Percentiles rank a stretch among this genome's conserved stretches.
Conservation (phyloP, 2,888 invertebrate genomes). For the Leptinotarsa haldemani region DNA sequence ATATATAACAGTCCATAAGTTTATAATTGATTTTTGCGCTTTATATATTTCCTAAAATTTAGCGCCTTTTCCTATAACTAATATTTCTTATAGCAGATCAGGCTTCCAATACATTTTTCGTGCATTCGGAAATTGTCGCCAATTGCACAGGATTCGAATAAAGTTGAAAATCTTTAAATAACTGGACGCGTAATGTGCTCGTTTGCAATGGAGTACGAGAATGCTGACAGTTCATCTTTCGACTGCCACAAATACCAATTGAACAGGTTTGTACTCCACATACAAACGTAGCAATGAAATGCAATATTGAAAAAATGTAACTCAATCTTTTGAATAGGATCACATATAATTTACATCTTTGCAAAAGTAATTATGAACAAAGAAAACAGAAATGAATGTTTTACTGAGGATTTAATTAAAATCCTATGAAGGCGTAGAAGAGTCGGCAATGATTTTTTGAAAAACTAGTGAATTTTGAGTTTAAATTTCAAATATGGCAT, state of each 20-base stretch:
- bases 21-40: constrained; percentile 33
- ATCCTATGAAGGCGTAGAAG: too few species aligned
- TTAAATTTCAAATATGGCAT: too few species aligned
- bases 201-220: neutral
- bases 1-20: constrained; percentile 39
- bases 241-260: neutral
- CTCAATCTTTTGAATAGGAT: too few species aligned
- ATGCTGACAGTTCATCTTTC: neutral
- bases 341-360: too few species aligned
- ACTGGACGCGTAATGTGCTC: neutral
- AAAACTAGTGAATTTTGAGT: too few species aligned
- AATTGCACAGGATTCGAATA: neutral
- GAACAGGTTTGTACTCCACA: neutral
- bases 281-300: neutral
- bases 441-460: too few species aligned
- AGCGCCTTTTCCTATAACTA: constrained; percentile 30
- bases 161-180: neutral
- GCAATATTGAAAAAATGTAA: too few species aligned
- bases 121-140: neutral
- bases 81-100: neutral
- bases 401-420: too few species aligned
- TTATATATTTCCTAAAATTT: constrained; percentile 41
- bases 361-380: too few species aligned
- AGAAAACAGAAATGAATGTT: too few species aligned
- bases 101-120: too few species aligned